Conservation (phyloP, 2,113 vertebrate species). For the Varanus komodoensis region DNA sequence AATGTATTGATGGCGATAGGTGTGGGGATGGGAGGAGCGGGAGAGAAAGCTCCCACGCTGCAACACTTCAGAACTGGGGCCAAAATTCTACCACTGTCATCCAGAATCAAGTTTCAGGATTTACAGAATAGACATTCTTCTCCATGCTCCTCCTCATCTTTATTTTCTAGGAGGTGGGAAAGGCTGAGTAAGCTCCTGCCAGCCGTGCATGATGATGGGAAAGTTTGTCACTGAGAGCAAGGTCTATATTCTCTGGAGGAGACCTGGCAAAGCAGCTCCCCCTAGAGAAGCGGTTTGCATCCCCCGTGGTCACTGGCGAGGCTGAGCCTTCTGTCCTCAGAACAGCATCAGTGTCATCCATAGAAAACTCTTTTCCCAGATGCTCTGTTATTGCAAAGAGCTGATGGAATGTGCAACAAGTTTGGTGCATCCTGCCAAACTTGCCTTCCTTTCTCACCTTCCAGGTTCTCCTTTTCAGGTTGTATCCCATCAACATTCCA, state of each 20-base stretch:
- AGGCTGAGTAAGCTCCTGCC: not conserved
- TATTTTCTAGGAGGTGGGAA: not conserved
- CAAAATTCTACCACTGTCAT: not conserved
- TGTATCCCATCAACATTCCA: not conserved
- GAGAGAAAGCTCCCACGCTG: not conserved
- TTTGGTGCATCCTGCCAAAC: too few species aligned
- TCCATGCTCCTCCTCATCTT: too few species aligned
- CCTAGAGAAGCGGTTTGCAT: not conserved
- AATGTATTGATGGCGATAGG: not conserved
- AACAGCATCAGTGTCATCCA: too few species aligned
- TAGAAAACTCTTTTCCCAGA: too few species aligned
- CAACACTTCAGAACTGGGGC: not conserved
- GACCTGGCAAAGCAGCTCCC: not conserved
- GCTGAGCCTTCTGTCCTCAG: not conserved
- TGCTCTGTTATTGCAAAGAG: too few species aligned
- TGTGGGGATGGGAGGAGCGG: not conserved
- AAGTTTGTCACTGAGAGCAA: too few species aligned
- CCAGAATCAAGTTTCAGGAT: not conserved
- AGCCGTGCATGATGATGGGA: not conserved
- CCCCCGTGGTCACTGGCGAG: not conserved
- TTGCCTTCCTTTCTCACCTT: not conserved
- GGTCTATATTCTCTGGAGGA: not conserved
- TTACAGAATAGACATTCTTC: not conserved
- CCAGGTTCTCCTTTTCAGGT: not conserved
- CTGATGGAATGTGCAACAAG: too few species aligned